Evolutionary conservation across 2,113 vertebrate species (phyloP).

Genomic region (Rhinoptilus africanus): DNA sequence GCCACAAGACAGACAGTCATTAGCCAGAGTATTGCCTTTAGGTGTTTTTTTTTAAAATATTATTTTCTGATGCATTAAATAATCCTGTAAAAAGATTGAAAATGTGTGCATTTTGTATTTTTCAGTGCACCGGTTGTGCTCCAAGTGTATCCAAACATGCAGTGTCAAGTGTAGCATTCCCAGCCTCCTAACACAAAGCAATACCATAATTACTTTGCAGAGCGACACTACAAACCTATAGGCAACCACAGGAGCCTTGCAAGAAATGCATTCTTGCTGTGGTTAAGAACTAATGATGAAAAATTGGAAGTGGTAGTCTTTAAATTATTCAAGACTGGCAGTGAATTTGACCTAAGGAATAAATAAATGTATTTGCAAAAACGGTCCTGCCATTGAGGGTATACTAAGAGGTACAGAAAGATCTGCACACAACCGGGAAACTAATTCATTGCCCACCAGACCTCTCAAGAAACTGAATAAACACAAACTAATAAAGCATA

Average conservation of each 20-base stretch:
- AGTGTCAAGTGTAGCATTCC: neutral
- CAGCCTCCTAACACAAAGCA: neutral
- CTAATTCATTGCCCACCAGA: neutral
- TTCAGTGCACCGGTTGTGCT: neutral
- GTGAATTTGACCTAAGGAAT: neutral
- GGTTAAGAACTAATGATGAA: neutral
- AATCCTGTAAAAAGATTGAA: neutral
- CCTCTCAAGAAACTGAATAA: neutral
- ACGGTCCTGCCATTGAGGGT: neutral
- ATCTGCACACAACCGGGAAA: neutral
- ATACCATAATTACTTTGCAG: neutral
- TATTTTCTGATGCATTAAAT: neutral
- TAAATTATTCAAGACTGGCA: neutral
- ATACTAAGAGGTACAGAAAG: neutral
- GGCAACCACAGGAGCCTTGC: neutral
- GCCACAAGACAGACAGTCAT: neutral
- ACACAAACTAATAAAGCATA: neutral
- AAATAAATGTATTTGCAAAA: constrained; percentile 1
- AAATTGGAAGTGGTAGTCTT: neutral
- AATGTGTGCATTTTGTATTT: neutral
- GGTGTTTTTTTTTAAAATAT: neutral
- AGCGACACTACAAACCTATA: neutral
- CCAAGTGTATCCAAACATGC: neutral
- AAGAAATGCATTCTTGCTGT: neutral
- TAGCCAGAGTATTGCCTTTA: neutral